Conservation (phyloP, 64 coral and sea anemone species). For the Porites lutea region DNA sequence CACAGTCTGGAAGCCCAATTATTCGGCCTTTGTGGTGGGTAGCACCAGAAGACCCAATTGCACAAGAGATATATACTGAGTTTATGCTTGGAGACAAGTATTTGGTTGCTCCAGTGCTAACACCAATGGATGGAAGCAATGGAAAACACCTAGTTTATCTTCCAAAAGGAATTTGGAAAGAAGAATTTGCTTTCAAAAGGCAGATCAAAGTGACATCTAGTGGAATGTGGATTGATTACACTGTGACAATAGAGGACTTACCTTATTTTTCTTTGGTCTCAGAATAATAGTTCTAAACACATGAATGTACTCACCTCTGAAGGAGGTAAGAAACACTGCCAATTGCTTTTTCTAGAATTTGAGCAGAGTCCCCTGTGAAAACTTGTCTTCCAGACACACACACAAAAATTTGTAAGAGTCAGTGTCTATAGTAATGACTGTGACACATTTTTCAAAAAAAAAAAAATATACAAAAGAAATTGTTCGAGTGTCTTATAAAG, state of each 20-base stretch:
- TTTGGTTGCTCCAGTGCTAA: conserved; percentile 83
- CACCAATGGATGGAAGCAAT: conserved; percentile 7
- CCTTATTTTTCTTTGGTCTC: conserved; percentile 69
- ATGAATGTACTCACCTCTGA: no score
- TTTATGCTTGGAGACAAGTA: conserved; percentile 73
- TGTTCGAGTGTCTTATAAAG: no score
- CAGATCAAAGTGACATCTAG: conserved; percentile 15
- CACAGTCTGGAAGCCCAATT: conserved; percentile 58
- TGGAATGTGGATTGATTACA: conserved; percentile 55
- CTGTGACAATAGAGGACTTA: conserved; percentile 57
- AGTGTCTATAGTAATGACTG: no score
- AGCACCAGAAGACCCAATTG: conserved; percentile 65
- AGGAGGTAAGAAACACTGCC: no score
- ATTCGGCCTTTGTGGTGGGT: conserved; percentile 89
- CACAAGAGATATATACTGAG: conserved; percentile 56
- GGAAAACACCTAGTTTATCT: conserved; percentile 63
- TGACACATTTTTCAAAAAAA: no score
- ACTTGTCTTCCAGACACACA: no score
- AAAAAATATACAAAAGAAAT: no score
- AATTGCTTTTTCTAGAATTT: no score
- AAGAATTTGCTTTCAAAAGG: conserved; percentile 63
- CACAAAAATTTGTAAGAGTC: no score
- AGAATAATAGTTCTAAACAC: not conserved
- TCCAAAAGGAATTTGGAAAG: conserved; percentile 68
- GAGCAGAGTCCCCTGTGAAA: no score